phyloP scores from a whole-genome alignment of 2,113 vertebrate species.

The Gulo gulo region DNA sequence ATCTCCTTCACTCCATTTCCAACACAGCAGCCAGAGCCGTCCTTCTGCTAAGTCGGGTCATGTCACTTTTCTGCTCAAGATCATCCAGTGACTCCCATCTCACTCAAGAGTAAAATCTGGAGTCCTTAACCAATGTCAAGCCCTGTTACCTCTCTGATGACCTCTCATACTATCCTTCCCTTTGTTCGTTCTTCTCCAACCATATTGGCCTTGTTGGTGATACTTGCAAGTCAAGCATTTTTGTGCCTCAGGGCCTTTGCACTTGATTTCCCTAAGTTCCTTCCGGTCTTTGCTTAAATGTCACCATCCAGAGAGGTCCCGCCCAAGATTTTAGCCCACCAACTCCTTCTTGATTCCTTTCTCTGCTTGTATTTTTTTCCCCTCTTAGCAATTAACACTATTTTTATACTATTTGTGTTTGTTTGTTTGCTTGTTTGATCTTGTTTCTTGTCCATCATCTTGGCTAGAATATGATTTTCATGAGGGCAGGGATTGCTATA shows the following conservation, averaged over 20 bases:
- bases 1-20: neutral
- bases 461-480: neutral
- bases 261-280: neutral
- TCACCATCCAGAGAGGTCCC: neutral
- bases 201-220: neutral
- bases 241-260: neutral
- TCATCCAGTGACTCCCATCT: neutral
- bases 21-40: neutral
- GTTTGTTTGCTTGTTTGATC: neutral
- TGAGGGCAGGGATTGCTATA: neutral
- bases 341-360: neutral
- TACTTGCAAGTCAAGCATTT: fast-evolving
- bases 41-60: neutral
- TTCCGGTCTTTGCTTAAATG: neutral
- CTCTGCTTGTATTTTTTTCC: neutral
- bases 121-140: neutral
- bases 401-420: neutral
- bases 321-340: neutral
- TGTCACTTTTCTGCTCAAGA: neutral
- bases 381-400: neutral
- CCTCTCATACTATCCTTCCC: neutral
- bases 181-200: neutral
- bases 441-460: neutral
- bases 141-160: neutral
- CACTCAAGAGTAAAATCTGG: neutral